Conservation (phyloP, 2,797 vertebrate species). For the Diplodus puntazzo region DNA sequence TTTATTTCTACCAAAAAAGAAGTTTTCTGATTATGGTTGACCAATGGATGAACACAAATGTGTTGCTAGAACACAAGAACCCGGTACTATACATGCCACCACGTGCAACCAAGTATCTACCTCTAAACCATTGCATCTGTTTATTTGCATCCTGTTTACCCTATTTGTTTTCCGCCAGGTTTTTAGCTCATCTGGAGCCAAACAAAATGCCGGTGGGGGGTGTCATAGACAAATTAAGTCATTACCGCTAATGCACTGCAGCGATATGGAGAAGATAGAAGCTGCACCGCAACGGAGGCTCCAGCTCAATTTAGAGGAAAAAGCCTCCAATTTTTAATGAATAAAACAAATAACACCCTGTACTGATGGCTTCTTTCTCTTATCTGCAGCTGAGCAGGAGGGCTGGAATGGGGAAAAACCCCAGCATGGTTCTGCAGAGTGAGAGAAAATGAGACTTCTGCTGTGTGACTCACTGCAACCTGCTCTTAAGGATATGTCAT, state of each 20-base stretch:
- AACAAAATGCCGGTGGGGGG: slow-evolving; percentile 68
- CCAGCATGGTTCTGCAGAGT: slow-evolving; percentile 54
- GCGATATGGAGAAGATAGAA: slow-evolving; percentile 75
- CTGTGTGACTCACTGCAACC: slow-evolving; percentile 42
- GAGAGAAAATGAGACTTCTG: slow-evolving; percentile 59
- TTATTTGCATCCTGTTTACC: slow-evolving; percentile 59
- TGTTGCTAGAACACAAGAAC: background rate
- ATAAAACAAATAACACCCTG: slow-evolving; percentile 74
- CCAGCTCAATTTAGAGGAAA: slow-evolving; percentile 75
- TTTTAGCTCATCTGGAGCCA: slow-evolving; percentile 74
- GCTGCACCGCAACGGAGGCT: slow-evolving; percentile 55
- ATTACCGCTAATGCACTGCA: slow-evolving; percentile 79
- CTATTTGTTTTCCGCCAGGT: slow-evolving; percentile 57
- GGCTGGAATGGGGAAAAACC: slow-evolving; percentile 55
- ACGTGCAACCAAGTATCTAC: slow-evolving; percentile 27
- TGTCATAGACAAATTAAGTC: slow-evolving; percentile 83
- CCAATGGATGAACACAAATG: slow-evolving; percentile 6
- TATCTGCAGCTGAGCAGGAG: slow-evolving; percentile 82
- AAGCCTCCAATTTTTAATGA: slow-evolving; percentile 73
- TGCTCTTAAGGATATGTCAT: slow-evolving; percentile 28
- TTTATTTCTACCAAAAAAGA: slow-evolving; percentile 3
- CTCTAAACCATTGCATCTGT: slow-evolving; percentile 43
- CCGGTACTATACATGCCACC: background rate
- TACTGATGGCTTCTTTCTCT: slow-evolving; percentile 73
- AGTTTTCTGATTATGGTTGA: slow-evolving; percentile 4